Evolutionary conservation across 2,797 vertebrate genomes (phyloP).

Genomic region (Petrocephalus schoutedeni): DNA sequence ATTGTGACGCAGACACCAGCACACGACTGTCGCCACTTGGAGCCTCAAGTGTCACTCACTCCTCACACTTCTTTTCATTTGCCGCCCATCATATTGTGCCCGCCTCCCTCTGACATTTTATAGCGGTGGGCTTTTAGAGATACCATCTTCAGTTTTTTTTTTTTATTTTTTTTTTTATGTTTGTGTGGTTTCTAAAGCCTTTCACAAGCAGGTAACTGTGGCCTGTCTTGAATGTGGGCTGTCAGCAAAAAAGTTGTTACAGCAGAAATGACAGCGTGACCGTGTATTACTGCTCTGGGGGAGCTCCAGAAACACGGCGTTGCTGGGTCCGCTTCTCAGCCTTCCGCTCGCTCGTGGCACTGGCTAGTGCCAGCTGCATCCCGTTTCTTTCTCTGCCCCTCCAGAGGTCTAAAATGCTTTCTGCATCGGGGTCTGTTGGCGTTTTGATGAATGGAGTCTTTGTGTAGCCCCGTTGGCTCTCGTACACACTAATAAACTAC

Average conservation of each 20-base stretch:
- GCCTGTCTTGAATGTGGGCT: background rate
- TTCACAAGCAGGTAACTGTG: too few relatives aligned
- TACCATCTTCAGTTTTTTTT: background rate
- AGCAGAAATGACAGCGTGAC: background rate
- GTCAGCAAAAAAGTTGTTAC: background rate
- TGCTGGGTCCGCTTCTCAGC: background rate
- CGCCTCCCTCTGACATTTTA: background rate
- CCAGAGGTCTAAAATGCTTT: background rate
- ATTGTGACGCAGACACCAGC: slow-evolving; percentile 35
- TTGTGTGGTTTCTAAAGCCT: background rate
- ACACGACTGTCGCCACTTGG: background rate
- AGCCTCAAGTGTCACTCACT: background rate
- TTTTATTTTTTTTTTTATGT: background rate
- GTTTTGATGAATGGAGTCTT: background rate
- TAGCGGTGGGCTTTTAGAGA: background rate
- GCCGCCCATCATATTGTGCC: background rate
- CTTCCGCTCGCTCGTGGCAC: background rate
- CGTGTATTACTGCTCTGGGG: background rate
- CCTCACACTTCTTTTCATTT: background rate
- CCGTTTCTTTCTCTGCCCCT: background rate
- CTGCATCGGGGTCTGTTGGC: background rate
- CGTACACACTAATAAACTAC: background rate
- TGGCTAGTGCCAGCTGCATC: background rate
- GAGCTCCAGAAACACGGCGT: background rate
- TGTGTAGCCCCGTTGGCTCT: background rate